A percentile compares a stretch with the other conserved stretches of the same genome.
Conservation (phyloP, 1,140 invertebrate species). For the Bombyx mandarina region DNA sequence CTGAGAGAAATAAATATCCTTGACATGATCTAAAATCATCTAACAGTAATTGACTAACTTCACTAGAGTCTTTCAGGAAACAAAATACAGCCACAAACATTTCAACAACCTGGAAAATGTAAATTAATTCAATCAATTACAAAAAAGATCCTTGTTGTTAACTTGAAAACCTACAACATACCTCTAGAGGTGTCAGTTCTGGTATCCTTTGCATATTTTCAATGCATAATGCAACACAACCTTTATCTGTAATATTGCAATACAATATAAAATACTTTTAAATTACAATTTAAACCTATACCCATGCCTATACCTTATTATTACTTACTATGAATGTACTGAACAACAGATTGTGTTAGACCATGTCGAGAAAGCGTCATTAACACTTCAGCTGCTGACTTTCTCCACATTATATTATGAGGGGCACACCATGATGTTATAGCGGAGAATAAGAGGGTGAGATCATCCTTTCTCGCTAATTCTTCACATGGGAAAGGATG, state of each 20-base stretch:
- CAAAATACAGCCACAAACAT: slow-evolving; percentile 99
- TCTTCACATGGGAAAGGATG: slow-evolving; percentile 95
- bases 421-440: slow-evolving; percentile 95
- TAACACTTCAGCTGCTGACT: slow-evolving; percentile 95
- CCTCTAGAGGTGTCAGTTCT: slow-evolving; percentile 92
- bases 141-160: too few species aligned
- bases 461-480: slow-evolving; percentile 95
- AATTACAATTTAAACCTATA: neutral
- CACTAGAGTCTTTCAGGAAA: slow-evolving; percentile 98
- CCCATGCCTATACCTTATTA: neutral
- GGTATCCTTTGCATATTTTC: slow-evolving; percentile 97
- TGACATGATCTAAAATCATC: slow-evolving; percentile 96
- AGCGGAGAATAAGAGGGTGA: slow-evolving; percentile 95
- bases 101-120: slow-evolving; percentile 81
- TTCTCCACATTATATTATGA: slow-evolving; percentile 96
- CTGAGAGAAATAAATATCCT: slow-evolving; percentile 94
- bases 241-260: slow-evolving; percentile 84
- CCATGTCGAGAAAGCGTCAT: slow-evolving; percentile 96
- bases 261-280: neutral
- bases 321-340: slow-evolving; percentile 95
- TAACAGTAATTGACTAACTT: slow-evolving; percentile 92
- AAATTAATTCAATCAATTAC: slow-evolving; percentile 1
- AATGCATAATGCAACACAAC: slow-evolving; percentile 94
- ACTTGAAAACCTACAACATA: slow-evolving; percentile 21
- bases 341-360: slow-evolving; percentile 91